Base-by-base conservation (phyloP, 2,113 vertebrate species). In the Amia ocellicauda region DNA sequence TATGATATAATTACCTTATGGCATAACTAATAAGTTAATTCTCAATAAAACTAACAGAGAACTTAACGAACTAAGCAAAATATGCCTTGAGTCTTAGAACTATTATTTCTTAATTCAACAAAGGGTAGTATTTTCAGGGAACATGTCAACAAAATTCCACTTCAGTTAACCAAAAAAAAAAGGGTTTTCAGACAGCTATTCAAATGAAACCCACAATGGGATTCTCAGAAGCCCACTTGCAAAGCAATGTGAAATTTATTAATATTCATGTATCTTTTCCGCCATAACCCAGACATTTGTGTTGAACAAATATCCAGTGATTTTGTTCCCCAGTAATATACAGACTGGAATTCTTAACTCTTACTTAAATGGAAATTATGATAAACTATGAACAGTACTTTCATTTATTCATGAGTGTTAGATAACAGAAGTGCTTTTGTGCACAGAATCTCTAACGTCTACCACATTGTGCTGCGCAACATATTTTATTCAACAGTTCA, bases 401-500 rank as follows among this genome's bases (percentile, higher is more conserved):
- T 73, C 78, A 69, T 83, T 89, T 77, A 85, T 64, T 57, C 66
- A 16, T 10, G 41, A 64, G 29, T 11, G 50, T 31, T 2, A 40
- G 58, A 68, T 69, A 71, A 91, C 85, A 91, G 82, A 83, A 72
- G 58, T 41, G 61, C 76, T 77, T 82, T 86, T 91, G 89, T 91
- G 69, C 53, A 54, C 45, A 49, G 62, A 49, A 70, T 19, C 60
- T 74, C 64, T 74, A 78, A 58, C 73, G 61, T 70, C 66, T n/a
- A 73, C 72, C 42, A 66, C 68, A 70, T 74, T 77, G 67, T 26
- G 26, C 60, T 47, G 41, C 65, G 76, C 69, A 78, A 69, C 71
- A 86, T 83, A 83, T 89, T 89, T 90, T 75, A 82, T 90, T 88
- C 84, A 88, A 77, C 75, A 74, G 80, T 50, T 58, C 45, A 13